These are phyloP conservation scores for Erythrocebus patas DNA, from an alignment of 2,113 vertebrate genomes.

Conservation along the genomic window DNA sequence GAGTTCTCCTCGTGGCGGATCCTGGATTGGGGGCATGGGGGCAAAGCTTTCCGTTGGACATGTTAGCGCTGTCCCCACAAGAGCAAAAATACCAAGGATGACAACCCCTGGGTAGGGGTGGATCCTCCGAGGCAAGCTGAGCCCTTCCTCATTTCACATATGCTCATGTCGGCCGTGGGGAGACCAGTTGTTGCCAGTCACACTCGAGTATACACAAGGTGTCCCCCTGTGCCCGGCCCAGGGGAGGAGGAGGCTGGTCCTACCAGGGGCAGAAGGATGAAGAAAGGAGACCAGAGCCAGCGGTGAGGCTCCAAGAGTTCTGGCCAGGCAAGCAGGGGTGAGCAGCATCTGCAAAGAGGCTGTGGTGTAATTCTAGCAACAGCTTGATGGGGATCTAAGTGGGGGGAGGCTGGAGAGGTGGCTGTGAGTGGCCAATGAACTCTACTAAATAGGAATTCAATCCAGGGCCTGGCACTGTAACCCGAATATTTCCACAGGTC, in stretches of 20 bases:
- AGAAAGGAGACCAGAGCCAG: background rate
- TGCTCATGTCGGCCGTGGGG: background rate
- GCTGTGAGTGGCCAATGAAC: background rate
- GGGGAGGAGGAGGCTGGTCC: background rate
- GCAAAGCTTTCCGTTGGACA: no score
- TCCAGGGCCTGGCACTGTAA: background rate
- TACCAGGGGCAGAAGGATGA: background rate
- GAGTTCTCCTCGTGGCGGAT: accelerated
- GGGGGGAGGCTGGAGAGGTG: accelerated
- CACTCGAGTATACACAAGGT: no score
- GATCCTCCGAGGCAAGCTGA: background rate
- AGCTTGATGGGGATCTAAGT: no score
- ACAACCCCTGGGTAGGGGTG: no score
- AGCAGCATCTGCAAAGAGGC: background rate
- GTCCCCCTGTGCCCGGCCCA: background rate
- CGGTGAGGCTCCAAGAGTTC: background rate
- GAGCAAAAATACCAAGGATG: background rate
- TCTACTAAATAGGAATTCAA: background rate
- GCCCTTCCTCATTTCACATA: background rate
- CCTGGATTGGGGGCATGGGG: background rate
- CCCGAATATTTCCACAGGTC: background rate
- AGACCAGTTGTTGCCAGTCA: background rate
- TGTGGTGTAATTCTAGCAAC: background rate
- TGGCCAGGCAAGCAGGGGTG: background rate
- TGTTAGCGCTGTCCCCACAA: no score